These are phyloP conservation scores for Ariolimax columbianus DNA, from an alignment of 2,888 invertebrate species.

Conservation along the genomic window DNA sequence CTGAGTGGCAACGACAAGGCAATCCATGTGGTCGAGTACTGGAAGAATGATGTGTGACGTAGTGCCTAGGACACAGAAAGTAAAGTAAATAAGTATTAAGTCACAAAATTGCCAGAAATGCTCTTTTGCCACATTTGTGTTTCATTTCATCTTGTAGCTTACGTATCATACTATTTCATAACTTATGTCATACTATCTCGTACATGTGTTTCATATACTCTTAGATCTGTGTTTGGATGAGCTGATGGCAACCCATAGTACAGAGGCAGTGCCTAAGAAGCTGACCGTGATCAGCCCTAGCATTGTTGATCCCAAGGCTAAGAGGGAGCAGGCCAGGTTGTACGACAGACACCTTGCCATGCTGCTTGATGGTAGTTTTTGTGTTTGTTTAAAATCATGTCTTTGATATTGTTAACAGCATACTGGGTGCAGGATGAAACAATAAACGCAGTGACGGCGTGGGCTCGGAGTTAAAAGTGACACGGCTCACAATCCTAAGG, in stretches of 20 bases:
- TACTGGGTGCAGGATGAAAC: no score
- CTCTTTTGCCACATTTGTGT: background rate
- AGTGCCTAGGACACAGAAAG: no score
- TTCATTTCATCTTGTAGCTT: background rate
- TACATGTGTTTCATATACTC: background rate
- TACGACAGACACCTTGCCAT: conserved; percentile 73
- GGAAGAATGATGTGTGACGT: no score
- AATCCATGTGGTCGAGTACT: no score
- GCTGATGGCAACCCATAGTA: conserved; percentile 7
- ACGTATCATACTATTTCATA: background rate
- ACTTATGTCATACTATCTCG: background rate
- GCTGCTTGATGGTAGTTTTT: conserved; percentile 67
- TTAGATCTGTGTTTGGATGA: conserved; percentile 53
- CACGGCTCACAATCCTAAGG: no score
- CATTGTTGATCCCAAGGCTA: conserved; percentile 64
- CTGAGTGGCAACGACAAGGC: no score
- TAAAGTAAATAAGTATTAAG: no score
- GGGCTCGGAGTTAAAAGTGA: no score
- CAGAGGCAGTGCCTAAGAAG: conserved; percentile 68
- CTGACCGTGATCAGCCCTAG: conserved; percentile 67
- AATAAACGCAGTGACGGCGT: no score
- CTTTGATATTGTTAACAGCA: no score
- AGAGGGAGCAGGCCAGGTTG: conserved; percentile 67
- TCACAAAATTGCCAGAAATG: no score
- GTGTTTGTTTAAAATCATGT: background rate